A percentile compares a stretch with the other conserved stretches of the same genome.
Evolutionary conservation across 2,113 vertebrate species (phyloP).

Genomic region (Microtus ochrogaster): DNA sequence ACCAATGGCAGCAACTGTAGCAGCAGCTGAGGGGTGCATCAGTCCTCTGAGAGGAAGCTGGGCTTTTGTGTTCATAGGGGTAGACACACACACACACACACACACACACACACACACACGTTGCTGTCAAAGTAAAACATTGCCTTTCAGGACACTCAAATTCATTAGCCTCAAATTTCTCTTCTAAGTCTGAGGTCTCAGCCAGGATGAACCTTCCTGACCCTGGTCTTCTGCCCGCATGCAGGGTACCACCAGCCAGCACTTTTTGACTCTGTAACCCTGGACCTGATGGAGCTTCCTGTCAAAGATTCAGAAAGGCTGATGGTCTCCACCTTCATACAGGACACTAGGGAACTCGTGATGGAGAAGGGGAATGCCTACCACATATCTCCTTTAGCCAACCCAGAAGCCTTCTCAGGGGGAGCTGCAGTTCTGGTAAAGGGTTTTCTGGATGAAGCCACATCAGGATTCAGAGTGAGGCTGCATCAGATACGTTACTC

Average conservation of each 20-base stretch:
- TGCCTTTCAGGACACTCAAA: constrained; percentile 5
- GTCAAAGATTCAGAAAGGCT: background rate
- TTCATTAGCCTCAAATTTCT: background rate
- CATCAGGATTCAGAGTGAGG: background rate
- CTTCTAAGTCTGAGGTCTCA: background rate
- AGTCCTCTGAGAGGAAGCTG: background rate
- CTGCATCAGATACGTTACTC: background rate
- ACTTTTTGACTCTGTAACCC: background rate
- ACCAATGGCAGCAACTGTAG: background rate
- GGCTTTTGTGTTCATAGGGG: background rate
- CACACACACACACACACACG: background rate
- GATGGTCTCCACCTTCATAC: background rate
- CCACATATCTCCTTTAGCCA: background rate
- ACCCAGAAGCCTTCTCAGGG: background rate
- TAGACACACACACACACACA: background rate
- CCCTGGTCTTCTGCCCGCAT: background rate
- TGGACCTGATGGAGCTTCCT: background rate
- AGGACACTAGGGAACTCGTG: background rate
- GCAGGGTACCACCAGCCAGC: background rate
- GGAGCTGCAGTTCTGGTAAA: background rate
- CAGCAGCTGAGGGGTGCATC: background rate
- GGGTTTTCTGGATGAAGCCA: background rate
- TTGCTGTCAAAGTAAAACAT: background rate
- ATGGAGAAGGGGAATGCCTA: background rate
- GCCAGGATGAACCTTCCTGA: background rate